These are phyloP conservation scores for Entelurus aequoreus DNA, from an alignment of 2,113 vertebrate genomes.

Conservation along the genomic window DNA sequence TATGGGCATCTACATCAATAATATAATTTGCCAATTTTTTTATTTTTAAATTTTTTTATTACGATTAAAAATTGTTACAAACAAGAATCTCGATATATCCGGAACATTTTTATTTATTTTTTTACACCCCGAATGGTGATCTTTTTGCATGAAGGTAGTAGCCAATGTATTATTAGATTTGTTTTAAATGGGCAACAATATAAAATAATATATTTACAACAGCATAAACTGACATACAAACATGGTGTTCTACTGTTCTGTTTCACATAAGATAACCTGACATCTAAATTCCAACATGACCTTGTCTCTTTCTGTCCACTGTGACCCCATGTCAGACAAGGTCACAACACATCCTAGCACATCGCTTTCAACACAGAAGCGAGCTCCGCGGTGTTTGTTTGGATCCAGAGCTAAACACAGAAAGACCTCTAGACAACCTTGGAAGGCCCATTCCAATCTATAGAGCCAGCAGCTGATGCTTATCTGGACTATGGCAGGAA, in stretches of 20 bases:
- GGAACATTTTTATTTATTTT: too few relatives aligned
- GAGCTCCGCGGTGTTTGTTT: conserved; percentile 28
- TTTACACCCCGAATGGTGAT: too few relatives aligned
- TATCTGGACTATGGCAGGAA: conserved; percentile 60
- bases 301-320: conserved; percentile 35
- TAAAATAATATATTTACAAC: conserved; percentile 26
- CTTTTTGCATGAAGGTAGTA: neutral
- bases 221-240: conserved; percentile 46
- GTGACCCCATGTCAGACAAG: conserved; percentile 42
- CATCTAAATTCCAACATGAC: conserved; percentile 37
- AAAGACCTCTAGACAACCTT: conserved; percentile 73
- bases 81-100: too few relatives aligned
- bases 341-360: conserved; percentile 40
- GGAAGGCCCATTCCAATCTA: conserved; percentile 63
- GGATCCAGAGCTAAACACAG: conserved; percentile 45
- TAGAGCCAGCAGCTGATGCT: conserved; percentile 65
- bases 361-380: conserved; percentile 34
- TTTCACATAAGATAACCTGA: conserved; percentile 37
- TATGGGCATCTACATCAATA: too few relatives aligned
- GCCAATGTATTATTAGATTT: neutral
- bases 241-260: conserved; percentile 20
- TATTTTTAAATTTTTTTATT: too few relatives aligned
- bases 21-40: too few relatives aligned
- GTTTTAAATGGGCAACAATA: conserved; percentile 24
- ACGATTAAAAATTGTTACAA: too few relatives aligned